Evolutionary conservation across 1,140 invertebrate species (phyloP).

Genomic region (Drosophila obscura): DNA sequence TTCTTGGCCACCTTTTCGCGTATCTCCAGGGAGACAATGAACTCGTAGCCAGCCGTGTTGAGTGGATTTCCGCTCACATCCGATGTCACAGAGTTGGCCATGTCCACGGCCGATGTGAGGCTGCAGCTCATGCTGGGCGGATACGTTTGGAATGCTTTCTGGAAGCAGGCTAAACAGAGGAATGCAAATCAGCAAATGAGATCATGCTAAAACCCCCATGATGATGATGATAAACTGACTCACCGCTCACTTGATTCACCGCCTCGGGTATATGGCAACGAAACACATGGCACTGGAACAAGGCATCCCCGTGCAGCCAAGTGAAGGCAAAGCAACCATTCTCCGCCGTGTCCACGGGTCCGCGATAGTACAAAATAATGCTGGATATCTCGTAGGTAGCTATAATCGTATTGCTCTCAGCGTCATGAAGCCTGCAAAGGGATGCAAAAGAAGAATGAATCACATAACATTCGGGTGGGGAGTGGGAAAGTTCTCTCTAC

Average conservation of each 20-base stretch:
- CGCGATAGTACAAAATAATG: slow-evolving; percentile 97
- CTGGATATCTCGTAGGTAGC: slow-evolving; percentile 95
- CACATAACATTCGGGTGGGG: neutral
- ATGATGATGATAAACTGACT: slow-evolving; percentile 50
- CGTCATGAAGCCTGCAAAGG: slow-evolving; percentile 91
- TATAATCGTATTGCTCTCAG: slow-evolving; percentile 92
- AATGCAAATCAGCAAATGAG: slow-evolving; percentile 4
- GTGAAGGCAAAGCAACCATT: slow-evolving; percentile 98
- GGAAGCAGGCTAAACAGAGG: slow-evolving; percentile 91
- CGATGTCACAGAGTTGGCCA: slow-evolving; percentile 80
- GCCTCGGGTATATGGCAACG: slow-evolving; percentile 98
- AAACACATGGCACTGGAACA: slow-evolving; percentile 99
- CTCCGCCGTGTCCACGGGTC: slow-evolving; percentile 92
- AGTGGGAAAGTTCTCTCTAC: slow-evolving; percentile 54
- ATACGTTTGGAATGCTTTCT: slow-evolving; percentile 94
- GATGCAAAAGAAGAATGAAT: neutral
- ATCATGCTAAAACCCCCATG: neutral
- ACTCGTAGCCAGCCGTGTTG: slow-evolving; percentile 81
- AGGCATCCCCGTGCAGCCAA: slow-evolving; percentile 95
- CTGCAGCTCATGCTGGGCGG: slow-evolving; percentile 90
- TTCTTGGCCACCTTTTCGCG: slow-evolving; percentile 80
- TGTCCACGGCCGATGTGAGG: slow-evolving; percentile 84
- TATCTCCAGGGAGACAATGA: slow-evolving; percentile 88
- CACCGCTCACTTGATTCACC: slow-evolving; percentile 90
- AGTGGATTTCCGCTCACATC: slow-evolving; percentile 84